A percentile compares a stretch with the other conserved stretches of the same genome.
Evolutionary conservation across 2,888 invertebrate species (phyloP).

Genomic region (Melangyna quadrimaculata): DNA sequence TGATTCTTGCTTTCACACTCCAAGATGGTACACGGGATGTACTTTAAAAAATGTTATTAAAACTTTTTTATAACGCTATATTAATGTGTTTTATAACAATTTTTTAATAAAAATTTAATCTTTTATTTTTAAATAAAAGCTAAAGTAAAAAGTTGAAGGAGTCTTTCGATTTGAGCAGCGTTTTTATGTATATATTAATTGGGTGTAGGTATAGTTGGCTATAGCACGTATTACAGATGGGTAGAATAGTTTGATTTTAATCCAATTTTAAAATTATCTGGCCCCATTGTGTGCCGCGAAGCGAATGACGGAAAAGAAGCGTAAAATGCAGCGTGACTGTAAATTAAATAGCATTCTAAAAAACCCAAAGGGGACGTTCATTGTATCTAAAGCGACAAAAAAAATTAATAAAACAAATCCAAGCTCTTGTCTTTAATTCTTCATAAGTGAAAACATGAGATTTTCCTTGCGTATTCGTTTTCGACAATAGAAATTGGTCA

Average conservation of each 20-base stretch:
- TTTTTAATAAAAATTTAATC: no score
- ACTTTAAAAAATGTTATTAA: no score
- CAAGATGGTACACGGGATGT: no score
- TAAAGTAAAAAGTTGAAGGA: no score
- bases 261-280: not conserved
- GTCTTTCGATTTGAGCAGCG: no score
- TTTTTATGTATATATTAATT: no score
- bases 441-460: conserved; percentile 17
- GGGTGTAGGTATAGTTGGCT: no score
- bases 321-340: conserved; percentile 43
- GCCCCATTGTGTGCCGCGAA: not conserved
- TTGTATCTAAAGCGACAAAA: conserved; percentile 1
- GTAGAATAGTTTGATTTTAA: not conserved
- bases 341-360: conserved; percentile 60
- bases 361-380: not conserved
- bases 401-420: conserved; percentile 27
- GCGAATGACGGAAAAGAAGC: not conserved
- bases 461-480: not conserved
- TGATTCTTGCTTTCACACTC: no score
- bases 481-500: not conserved
- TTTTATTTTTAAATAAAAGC: no score
- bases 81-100: no score
- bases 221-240: no score
- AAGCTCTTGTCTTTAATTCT: conserved; percentile 27
- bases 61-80: no score